These are phyloP conservation scores for Dorcus parallelipipedus DNA, from an alignment of 2,888 invertebrate genomes.

Conservation along the genomic window DNA sequence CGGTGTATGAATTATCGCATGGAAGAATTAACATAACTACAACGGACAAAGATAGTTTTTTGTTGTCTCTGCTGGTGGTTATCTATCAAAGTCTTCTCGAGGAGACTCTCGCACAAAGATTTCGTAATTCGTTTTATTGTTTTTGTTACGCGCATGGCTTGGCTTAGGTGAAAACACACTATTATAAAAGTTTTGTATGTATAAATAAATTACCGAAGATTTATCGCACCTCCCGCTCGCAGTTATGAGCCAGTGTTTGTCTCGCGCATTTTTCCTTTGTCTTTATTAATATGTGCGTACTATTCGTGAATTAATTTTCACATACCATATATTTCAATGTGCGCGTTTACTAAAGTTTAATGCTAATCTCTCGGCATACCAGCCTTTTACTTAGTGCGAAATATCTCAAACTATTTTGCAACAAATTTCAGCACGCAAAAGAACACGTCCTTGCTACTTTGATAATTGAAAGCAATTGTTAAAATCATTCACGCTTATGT, in stretches of 20 bases:
- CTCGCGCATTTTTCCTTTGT: conserved; percentile 28
- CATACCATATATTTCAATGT: conserved; percentile 11
- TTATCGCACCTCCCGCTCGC: conserved; percentile 28
- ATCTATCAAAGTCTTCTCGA: conserved; percentile 40
- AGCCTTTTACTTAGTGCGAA: no score
- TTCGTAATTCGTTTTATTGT: conserved; percentile 26
- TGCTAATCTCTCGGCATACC: no score
- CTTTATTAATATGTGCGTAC: conserved; percentile 30
- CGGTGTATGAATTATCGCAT: conserved; percentile 18
- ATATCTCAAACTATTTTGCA: no score
- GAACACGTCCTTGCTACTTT: no score
- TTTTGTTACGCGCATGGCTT: conserved; percentile 21
- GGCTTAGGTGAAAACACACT: conserved; percentile 26
- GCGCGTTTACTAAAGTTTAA: no score
- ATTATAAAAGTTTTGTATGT: conserved; percentile 24
- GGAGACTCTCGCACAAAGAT: conserved; percentile 15
- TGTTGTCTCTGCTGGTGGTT: conserved; percentile 40
- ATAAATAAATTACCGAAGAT: conserved; percentile 30
- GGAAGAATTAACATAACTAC: conserved; percentile 40
- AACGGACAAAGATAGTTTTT: conserved; percentile 42
- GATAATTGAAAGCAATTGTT: no score
- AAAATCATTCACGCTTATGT: no score
- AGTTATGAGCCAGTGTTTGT: conserved; percentile 43
- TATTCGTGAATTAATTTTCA: conserved; percentile 15
- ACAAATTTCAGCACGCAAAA: no score